A percentile compares a stretch with the other conserved stretches of the same genome.
These are phyloP conservation scores for Diogma glabrata DNA, from an alignment of 2,888 invertebrate genomes.

Conservation along the genomic window DNA sequence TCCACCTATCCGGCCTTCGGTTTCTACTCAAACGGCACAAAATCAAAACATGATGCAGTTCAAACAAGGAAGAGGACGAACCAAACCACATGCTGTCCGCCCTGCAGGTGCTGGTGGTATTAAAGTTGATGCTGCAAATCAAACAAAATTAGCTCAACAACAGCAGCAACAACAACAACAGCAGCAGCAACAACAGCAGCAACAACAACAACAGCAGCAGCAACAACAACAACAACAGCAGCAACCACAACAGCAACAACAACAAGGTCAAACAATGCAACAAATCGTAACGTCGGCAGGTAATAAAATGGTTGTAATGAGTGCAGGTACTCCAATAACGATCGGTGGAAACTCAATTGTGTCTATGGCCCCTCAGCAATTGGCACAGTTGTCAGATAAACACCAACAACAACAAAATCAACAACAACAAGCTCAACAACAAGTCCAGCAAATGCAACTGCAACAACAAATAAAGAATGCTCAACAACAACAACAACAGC, in stretches of 20 bases:
- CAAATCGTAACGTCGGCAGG: constrained; percentile 39
- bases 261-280: constrained; percentile 37
- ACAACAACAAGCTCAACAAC: constrained; percentile 27
- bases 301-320: constrained; percentile 41
- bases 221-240: constrained; percentile 31
- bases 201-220: constrained; percentile 20
- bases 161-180: constrained; percentile 25
- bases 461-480: constrained; percentile 39
- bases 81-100: constrained; percentile 53
- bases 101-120: constrained; percentile 52
- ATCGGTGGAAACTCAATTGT: constrained; percentile 17
- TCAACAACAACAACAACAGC: constrained; percentile 45
- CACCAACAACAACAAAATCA: constrained; percentile 26
- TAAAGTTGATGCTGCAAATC: constrained; percentile 53
- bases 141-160: constrained; percentile 35
- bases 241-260: constrained; percentile 24
- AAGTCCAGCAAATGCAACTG: constrained; percentile 31
- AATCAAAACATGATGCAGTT: constrained; percentile 33
- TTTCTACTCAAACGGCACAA: constrained; percentile 66
- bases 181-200: constrained; percentile 40
- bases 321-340: constrained; percentile 33
- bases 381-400: constrained; percentile 34
- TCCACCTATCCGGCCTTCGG: constrained; percentile 59
- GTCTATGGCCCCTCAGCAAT: constrained; percentile 21
- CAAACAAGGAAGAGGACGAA: constrained; percentile 54